Evolutionary conservation across 2,113 vertebrate genomes (phyloP).

Genomic region (Corythornis madagascariensis): DNA sequence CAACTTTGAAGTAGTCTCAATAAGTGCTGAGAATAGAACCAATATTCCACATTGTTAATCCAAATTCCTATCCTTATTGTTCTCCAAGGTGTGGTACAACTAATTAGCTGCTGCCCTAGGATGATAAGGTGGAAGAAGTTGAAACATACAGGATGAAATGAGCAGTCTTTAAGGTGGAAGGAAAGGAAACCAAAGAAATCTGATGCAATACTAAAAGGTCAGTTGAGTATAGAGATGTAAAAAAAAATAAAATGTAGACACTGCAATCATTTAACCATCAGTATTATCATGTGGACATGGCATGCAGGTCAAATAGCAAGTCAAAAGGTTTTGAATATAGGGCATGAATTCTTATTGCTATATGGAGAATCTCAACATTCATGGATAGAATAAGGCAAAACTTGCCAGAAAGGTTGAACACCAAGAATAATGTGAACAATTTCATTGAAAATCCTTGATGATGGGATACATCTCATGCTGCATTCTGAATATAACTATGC

Average conservation of each 20-base stretch:
- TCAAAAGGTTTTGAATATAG: not conserved
- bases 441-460: not conserved
- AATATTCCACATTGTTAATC: not conserved
- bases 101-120: not conserved
- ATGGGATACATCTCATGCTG: not conserved
- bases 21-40: not conserved
- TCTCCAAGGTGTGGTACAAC: not conserved
- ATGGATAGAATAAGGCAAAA: not conserved
- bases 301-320: not conserved
- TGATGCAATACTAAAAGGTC: not conserved
- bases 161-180: not conserved
- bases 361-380: not conserved
- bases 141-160: not conserved
- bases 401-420: not conserved
- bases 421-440: not conserved
- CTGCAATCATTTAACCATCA: not conserved
- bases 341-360: not conserved
- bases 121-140: not conserved
- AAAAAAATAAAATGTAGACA: not conserved
- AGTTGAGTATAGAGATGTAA: accelerated
- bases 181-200: not conserved
- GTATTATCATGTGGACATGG: not conserved
- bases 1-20: not conserved
- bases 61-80: not conserved
- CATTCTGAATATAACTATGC: not conserved